Evolutionary conservation across 92 coral and sea anemone genomes (phyloP).

Genomic region (Phenganax subtilis): DNA sequence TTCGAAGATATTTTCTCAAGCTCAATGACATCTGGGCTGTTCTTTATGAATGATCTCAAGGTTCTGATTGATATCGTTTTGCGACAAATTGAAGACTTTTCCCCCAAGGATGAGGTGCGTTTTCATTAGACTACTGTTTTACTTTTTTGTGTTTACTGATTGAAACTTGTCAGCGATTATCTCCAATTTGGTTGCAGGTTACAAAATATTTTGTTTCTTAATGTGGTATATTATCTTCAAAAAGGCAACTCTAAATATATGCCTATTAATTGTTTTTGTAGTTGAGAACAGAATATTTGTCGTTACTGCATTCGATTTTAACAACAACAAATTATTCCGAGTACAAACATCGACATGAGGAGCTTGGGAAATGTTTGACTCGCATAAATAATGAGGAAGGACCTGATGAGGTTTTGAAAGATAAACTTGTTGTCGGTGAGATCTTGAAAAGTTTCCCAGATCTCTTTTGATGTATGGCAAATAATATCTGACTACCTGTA

Average conservation of each 20-base stretch:
- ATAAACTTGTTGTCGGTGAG: constrained; percentile 65
- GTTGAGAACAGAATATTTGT: constrained; percentile 78
- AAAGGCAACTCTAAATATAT: background rate
- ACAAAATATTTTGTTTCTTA: too few relatives aligned
- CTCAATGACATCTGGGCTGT: constrained; percentile 70
- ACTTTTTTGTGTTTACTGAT: background rate
- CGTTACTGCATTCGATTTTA: constrained; percentile 63
- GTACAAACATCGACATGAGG: constrained; percentile 59
- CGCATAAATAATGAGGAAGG: constrained; percentile 74
- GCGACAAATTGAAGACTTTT: constrained; percentile 70
- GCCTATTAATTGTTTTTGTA: constrained; percentile 28
- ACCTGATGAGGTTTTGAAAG: constrained; percentile 56
- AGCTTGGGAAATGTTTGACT: constrained; percentile 58
- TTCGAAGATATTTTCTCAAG: constrained; percentile 76
- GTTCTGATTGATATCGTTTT: constrained; percentile 78
- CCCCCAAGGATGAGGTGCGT: constrained; percentile 73
- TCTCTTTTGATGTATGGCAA: constrained; percentile 32
- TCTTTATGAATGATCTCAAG: constrained; percentile 81
- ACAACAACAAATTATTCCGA: constrained; percentile 70
- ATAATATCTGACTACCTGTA: too few relatives aligned
- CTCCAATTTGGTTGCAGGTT: too few relatives aligned
- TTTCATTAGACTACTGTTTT: background rate
- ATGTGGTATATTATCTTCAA: too few relatives aligned
- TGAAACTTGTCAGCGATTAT: background rate
- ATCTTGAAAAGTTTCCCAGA: constrained; percentile 56